These are phyloP conservation scores for Cylas formicarius DNA, from an alignment of 1,140 invertebrate genomes.

Conservation along the genomic window DNA sequence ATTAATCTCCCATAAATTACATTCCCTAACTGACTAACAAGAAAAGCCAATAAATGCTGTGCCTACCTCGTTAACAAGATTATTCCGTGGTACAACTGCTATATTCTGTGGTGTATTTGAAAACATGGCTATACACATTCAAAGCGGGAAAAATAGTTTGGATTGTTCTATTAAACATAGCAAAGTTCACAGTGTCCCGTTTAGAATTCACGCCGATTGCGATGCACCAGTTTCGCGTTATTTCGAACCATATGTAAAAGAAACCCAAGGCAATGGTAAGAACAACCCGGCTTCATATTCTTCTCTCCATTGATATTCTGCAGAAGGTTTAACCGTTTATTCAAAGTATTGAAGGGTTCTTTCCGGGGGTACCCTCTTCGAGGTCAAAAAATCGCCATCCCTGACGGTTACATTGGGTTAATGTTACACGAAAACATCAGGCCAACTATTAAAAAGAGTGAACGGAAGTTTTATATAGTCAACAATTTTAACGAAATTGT, in stretches of 20 bases:
- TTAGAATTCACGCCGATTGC: slow-evolving; percentile 63
- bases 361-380: slow-evolving; percentile 64
- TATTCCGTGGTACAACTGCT: slow-evolving; percentile 33
- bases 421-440: slow-evolving; percentile 56
- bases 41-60: background rate
- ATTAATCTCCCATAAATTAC: slow-evolving; percentile 3
- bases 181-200: slow-evolving; percentile 63
- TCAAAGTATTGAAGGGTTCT: slow-evolving; percentile 47
- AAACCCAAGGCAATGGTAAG: slow-evolving; percentile 40
- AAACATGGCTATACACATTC: slow-evolving; percentile 42
- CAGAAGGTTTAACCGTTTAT: slow-evolving; percentile 4
- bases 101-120: no score
- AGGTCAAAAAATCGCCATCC: slow-evolving; percentile 53
- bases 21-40: background rate
- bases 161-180: slow-evolving; percentile 36
- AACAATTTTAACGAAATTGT: slow-evolving; percentile 57
- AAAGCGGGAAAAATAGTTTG: slow-evolving; percentile 46
- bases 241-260: slow-evolving; percentile 57
- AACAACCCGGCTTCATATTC: slow-evolving; percentile 19
- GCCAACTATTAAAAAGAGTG: slow-evolving; percentile 49
- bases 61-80: background rate
- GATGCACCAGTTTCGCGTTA: slow-evolving; percentile 60
- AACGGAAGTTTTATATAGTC: slow-evolving; percentile 54
- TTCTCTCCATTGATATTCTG: background rate
- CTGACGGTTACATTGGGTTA: slow-evolving; percentile 59